Evolutionary conservation across 1,140 invertebrate species (phyloP).

Genomic region (Heliconius eleuchia): DNA sequence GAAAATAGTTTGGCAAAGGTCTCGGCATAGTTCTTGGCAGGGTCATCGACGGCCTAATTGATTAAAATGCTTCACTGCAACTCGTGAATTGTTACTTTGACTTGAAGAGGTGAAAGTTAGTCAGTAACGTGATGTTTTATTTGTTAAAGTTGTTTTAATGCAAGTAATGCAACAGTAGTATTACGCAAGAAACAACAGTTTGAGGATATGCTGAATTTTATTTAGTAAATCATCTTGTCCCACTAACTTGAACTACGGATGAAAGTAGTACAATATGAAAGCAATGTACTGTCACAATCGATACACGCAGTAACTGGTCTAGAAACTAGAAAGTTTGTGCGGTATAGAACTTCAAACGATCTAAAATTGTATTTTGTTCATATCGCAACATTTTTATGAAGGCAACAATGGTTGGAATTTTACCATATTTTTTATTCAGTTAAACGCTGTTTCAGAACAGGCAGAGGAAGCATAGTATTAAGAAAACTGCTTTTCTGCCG

Average conservation of each 20-base stretch:
- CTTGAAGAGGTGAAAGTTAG: conserved; percentile 8
- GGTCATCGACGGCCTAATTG: conserved; percentile 42
- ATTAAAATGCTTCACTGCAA: conserved; percentile 36
- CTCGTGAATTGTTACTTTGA: conserved; percentile 14
- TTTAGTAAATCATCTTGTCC: conserved; percentile 5
- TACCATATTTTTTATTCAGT: too few relatives aligned
- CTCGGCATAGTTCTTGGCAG: conserved; percentile 43
- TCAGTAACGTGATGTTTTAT: background rate
- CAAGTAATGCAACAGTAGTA: too few relatives aligned
- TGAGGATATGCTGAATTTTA: background rate
- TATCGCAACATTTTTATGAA: background rate
- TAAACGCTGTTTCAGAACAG: too few relatives aligned
- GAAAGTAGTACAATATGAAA: conserved; percentile 36
- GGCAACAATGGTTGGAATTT: background rate
- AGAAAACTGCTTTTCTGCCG: too few relatives aligned
- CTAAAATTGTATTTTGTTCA: conserved; percentile 2
- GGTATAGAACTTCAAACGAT: background rate
- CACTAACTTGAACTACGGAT: conserved; percentile 7
- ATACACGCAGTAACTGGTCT: conserved; percentile 30
- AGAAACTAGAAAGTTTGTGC: conserved; percentile 38
- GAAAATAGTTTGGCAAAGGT: conserved; percentile 44
- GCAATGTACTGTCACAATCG: conserved; percentile 26
- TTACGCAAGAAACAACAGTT: too few relatives aligned
- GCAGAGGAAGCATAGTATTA: too few relatives aligned
- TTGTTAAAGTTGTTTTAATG: too few relatives aligned